A percentile compares a stretch with the other conserved stretches of the same genome.
These are phyloP conservation scores for Odobenus rosmarus DNA, from an alignment of 2,113 vertebrate genomes.

Conservation along the genomic window DNA sequence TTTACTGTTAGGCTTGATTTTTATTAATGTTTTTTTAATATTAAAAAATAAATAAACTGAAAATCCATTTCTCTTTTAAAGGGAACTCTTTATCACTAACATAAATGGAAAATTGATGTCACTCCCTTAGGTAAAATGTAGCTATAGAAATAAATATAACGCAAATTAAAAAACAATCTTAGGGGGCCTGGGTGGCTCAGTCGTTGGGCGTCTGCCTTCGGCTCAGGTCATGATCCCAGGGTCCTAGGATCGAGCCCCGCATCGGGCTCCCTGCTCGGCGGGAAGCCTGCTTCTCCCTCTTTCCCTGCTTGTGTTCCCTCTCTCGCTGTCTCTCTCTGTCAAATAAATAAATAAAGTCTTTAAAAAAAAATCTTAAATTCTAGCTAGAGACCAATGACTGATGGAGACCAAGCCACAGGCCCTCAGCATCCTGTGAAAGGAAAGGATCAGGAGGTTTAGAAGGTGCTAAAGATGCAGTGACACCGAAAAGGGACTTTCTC, in stretches of 20 bases:
- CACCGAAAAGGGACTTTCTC: background rate
- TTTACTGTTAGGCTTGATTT: background rate
- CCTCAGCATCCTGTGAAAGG: background rate
- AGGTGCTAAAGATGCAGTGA: background rate
- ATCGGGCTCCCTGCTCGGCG: too few relatives aligned
- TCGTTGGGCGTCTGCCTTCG: too few relatives aligned
- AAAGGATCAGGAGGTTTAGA: background rate
- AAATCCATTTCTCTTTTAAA: background rate
- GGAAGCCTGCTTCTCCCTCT: too few relatives aligned
- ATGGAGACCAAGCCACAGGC: background rate
- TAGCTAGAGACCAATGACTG: background rate
- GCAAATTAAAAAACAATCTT: background rate
- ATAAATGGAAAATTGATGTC: background rate
- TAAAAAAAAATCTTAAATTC: background rate
- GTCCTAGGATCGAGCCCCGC: too few relatives aligned
- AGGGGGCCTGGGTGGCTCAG: too few relatives aligned
- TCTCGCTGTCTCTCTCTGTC: too few relatives aligned
- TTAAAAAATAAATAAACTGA: background rate
- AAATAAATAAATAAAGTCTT: too few relatives aligned
- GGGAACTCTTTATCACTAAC: background rate
- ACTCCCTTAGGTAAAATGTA: background rate
- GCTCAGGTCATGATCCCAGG: too few relatives aligned
- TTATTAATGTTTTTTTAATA: background rate
- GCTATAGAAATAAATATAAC: background rate
- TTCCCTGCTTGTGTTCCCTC: too few relatives aligned